phyloP scores from a whole-genome alignment of 2,113 vertebrate species.

The Megaleporinus macrocephalus region DNA sequence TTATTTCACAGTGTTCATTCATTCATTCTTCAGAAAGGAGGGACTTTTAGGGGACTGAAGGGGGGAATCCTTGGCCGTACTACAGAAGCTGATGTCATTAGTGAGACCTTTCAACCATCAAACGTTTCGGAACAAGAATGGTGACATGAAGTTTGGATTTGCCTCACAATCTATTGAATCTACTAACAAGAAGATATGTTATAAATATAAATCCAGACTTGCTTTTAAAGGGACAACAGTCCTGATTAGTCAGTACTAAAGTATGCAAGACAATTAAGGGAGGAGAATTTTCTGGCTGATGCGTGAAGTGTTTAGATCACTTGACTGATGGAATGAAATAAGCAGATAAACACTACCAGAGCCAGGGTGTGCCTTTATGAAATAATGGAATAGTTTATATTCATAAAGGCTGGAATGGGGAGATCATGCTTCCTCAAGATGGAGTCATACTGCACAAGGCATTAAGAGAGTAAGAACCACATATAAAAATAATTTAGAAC shows the following conservation, averaged over 20 bases:
- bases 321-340: background rate
- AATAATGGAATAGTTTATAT: background rate
- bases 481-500: background rate
- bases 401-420: slow-evolving; percentile 4
- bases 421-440: background rate
- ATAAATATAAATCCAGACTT: background rate
- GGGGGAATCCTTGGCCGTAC: background rate
- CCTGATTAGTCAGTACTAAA: background rate
- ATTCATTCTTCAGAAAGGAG: slow-evolving; percentile 18
- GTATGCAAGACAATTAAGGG: background rate
- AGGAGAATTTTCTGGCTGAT: background rate
- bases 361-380: background rate
- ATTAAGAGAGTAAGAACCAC: background rate
- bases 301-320: background rate
- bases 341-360: background rate
- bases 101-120: background rate
- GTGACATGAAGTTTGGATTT: background rate
- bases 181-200: background rate
- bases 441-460: background rate
- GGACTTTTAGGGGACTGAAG: background rate
- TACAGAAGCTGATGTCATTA: background rate
- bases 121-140: background rate
- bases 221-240: background rate
- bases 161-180: background rate
- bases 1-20: slow-evolving; percentile 23